These are phyloP conservation scores for Sebastes schlegelii DNA, from an alignment of 2,113 vertebrate species.

Conservation along the genomic window DNA sequence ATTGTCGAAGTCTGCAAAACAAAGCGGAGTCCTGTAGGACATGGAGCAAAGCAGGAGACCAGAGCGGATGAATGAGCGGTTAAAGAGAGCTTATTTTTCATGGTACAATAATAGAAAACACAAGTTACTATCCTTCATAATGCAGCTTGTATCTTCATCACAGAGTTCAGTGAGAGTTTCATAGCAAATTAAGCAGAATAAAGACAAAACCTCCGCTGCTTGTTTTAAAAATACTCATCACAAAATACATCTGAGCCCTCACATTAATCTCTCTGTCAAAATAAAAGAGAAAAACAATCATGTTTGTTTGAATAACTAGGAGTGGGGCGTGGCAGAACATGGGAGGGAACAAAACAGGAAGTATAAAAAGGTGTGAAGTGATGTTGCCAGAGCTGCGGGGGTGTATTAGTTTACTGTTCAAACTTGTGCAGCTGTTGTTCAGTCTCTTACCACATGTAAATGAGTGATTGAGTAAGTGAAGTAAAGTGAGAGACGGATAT, in stretches of 20 bases:
- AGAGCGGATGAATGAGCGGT: conserved; percentile 39
- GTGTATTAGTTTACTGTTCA: conserved; percentile 39
- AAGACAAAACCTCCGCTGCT: not conserved
- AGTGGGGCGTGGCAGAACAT: conserved; percentile 8
- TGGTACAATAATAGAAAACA: conserved; percentile 19
- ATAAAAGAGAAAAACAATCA: not conserved
- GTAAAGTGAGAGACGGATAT: not conserved
- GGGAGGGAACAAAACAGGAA: conserved; percentile 37
- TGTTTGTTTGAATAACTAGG: not conserved
- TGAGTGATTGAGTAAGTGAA: not conserved
- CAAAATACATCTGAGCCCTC: not conserved
- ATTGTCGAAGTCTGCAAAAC: conserved; percentile 52
- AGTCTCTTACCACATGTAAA: not conserved
- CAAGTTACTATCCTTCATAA: not conserved
- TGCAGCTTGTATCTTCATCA: conserved; percentile 4
- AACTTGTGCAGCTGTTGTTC: conserved; percentile 50
- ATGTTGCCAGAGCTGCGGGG: not conserved
- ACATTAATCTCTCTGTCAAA: not conserved
- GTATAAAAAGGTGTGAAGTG: conserved; percentile 47
- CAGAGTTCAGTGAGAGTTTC: conserved; percentile 1
- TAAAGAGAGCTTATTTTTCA: conserved; percentile 18
- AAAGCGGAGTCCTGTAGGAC: conserved; percentile 55
- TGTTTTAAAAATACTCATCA: not conserved
- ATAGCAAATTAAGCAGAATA: not conserved
- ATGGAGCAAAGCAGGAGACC: conserved; percentile 41